Evolutionary conservation across 1,140 invertebrate species (phyloP).

Genomic region (Acromyrmex heyeri): DNA sequence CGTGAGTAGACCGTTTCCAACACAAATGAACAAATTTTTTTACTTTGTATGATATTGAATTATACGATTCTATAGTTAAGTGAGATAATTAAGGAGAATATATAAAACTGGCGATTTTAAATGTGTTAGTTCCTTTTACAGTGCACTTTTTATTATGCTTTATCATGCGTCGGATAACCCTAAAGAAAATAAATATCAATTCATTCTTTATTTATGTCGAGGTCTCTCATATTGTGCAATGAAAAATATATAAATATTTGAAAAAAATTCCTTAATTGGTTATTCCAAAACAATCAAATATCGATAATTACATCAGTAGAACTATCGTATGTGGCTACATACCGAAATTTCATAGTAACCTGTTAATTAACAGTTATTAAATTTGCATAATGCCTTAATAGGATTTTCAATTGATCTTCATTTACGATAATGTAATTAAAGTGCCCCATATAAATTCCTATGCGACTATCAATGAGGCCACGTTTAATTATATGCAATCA

Average conservation of each 20-base stretch:
- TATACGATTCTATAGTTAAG: not conserved
- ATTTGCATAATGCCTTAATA: conserved; percentile 59
- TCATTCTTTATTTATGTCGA: conserved; percentile 33
- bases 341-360: not conserved
- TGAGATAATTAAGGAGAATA: not conserved
- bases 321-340: not conserved
- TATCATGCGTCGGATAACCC: conserved; percentile 47
- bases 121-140: not conserved
- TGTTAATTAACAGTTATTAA: conserved; percentile 61
- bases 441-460: conserved; percentile 36
- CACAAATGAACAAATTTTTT: no score
- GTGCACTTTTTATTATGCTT: conserved; percentile 27
- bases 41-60: not conserved
- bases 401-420: conserved; percentile 59
- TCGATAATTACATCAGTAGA: conserved; percentile 6
- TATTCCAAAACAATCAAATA: conserved; percentile 10
- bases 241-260: not conserved
- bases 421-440: conserved; percentile 59
- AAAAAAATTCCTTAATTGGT: not conserved
- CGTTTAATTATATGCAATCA: conserved; percentile 45
- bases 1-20: no score
- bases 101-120: not conserved
- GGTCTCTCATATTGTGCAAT: not conserved
- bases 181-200: conserved; percentile 4
- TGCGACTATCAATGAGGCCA: not conserved